Evolutionary conservation across 2,888 invertebrate species (phyloP), one percentile per base, ranked within the genome.

Genomic region (Drosophila longiperda): DNA sequence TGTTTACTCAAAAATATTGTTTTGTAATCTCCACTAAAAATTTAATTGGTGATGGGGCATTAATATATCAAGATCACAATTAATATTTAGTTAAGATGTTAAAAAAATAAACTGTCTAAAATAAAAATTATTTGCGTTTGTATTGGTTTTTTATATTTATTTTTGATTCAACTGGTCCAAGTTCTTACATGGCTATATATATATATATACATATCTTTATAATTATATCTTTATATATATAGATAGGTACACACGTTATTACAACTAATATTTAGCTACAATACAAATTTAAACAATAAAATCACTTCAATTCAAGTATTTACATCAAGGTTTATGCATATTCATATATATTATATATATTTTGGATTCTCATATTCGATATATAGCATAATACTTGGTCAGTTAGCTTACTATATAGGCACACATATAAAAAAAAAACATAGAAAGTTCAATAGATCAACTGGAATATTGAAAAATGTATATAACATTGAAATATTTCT

Each of bases 191-290:
- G 15, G 17, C 26, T 32, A 20, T 32, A 17, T 20, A 53, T n/a
- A 23, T 7, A 36, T 32, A 23, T 12, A 11, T 33, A 26, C 15
- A 29, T 26, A 20, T 36, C 40, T n/a, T 36, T 64, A 34, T 60
- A 20, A 11, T 32, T n/a, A 6, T 11, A 29, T 17, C 9, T 49
- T n/a, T 17, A 20, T 11, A 15, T 32, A 12, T 33, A 42, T 12
- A 23, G 4, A n/a, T 42, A 26, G 70, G 70, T 70, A 70, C 70
- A 71, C 57, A 52, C 26, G 57, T 52, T 48, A 62, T 48, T 70
- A 67, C 68, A 42, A 50, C 69, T 68, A 70, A 50, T 29, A 12
- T n/a, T 50, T 32, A 34, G 53, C 33, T 53, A 34, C 53, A 29
- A 29, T 33, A 11, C 32, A 5, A 17, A 12, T 9, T 20, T 5